Evolutionary conservation across 2,113 vertebrate species (phyloP).

Genomic region (Malurus melanocephalus): DNA sequence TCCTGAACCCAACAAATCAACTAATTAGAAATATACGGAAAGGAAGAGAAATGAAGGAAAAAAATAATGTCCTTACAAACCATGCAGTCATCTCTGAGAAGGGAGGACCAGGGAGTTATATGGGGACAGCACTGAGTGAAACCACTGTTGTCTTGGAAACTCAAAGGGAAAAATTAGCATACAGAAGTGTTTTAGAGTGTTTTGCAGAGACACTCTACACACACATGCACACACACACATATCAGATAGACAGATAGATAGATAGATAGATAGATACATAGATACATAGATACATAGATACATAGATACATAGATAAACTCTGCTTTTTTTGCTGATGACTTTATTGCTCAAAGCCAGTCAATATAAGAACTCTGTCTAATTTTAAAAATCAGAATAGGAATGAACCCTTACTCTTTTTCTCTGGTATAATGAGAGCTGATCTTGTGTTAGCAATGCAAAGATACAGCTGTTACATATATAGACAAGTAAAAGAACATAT

Average conservation of each 20-base stretch:
- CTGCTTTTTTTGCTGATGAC: not conserved
- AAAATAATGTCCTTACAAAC: not conserved
- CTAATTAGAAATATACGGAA: not conserved
- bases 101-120: not conserved
- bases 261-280: not conserved
- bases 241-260: not conserved
- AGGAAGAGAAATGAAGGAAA: not conserved
- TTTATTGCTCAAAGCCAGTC: not conserved
- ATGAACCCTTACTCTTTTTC: not conserved
- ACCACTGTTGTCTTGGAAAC: constrained; percentile 63
- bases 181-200: constrained; percentile 5
- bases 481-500: not conserved
- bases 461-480: not conserved
- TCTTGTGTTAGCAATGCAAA: not conserved
- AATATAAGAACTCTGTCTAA: not conserved
- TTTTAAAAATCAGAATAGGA: not conserved
- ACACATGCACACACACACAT: not conserved
- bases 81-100: not conserved
- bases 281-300: not conserved
- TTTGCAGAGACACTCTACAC: not conserved
- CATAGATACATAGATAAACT: not conserved
- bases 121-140: constrained; percentile 20
- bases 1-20: not conserved
- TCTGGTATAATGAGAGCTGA: not conserved
- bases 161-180: constrained; percentile 30